Conservation (phyloP, 2,797 vertebrate genomes). For the Poecilia gillii region DNA sequence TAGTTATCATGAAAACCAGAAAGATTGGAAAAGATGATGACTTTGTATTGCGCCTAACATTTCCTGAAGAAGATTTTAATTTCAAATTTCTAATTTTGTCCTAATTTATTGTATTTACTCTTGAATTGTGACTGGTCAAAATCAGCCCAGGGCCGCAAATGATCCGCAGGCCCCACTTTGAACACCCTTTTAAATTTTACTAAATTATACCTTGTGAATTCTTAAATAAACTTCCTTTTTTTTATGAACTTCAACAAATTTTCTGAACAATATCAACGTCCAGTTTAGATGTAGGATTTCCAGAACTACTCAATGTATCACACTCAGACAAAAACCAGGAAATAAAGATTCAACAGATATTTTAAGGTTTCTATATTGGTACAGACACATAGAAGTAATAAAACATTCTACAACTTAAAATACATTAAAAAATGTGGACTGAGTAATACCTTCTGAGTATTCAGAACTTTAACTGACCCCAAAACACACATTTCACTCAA, state of each 20-base stretch:
- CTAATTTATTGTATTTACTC: too few species aligned
- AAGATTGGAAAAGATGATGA: too few species aligned
- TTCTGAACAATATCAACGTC: neutral
- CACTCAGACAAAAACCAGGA: neutral
- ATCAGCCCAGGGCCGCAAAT: too few species aligned
- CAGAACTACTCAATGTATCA: neutral
- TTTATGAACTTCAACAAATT: neutral
- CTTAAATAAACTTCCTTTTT: neutral
- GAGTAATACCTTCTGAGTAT: conserved; percentile 23
- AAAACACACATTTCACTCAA: conserved; percentile 48
- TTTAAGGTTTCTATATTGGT: neutral
- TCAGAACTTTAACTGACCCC: conserved; percentile 55
- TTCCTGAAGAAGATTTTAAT: too few species aligned
- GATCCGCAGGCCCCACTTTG: too few species aligned
- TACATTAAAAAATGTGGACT: neutral
- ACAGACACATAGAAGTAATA: neutral
- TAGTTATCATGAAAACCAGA: too few species aligned
- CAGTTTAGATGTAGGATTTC: neutral
- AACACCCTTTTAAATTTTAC: neutral
- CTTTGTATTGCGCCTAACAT: too few species aligned
- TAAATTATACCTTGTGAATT: neutral
- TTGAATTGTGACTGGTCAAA: neutral
- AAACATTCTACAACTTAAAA: neutral
- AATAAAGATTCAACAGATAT: neutral
- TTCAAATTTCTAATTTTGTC: too few species aligned